A percentile compares a stretch with the other conserved stretches of the same genome.
phyloP scores from a whole-genome alignment of 2,113 vertebrate genomes.

The Stegostoma tigrinum region DNA sequence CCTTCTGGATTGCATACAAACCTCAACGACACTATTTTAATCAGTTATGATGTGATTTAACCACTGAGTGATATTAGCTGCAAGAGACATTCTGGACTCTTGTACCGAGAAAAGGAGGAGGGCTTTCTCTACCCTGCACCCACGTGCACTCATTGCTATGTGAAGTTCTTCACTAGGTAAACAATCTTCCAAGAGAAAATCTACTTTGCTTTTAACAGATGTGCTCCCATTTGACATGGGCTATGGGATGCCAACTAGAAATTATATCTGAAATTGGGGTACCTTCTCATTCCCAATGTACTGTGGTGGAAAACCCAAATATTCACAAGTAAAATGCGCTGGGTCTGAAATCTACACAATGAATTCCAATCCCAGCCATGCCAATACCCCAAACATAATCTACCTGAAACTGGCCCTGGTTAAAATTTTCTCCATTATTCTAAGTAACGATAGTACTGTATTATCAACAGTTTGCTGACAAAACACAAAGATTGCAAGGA shows the following conservation, averaged over 20 bases:
- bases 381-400: neutral
- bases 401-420: neutral
- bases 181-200: neutral
- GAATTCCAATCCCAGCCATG: neutral
- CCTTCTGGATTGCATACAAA: neutral
- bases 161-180: too few relatives aligned
- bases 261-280: neutral
- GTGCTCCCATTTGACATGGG: neutral
- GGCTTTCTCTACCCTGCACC: neutral
- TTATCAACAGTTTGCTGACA: neutral
- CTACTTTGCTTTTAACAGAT: neutral
- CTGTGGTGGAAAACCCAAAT: neutral
- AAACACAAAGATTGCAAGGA: neutral
- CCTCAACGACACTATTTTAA: neutral
- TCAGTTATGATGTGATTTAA: neutral
- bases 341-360: neutral
- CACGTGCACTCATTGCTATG: too few relatives aligned
- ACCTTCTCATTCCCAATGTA: neutral
- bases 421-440: neutral
- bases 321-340: neutral
- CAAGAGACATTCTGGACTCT: neutral
- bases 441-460: neutral
- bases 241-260: neutral
- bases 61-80: neutral
- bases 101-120: neutral